Evolutionary conservation across 2,888 invertebrate genomes (phyloP), one percentile per base, ranked within the genome.

Genomic region (Ectemnius continuus): DNA sequence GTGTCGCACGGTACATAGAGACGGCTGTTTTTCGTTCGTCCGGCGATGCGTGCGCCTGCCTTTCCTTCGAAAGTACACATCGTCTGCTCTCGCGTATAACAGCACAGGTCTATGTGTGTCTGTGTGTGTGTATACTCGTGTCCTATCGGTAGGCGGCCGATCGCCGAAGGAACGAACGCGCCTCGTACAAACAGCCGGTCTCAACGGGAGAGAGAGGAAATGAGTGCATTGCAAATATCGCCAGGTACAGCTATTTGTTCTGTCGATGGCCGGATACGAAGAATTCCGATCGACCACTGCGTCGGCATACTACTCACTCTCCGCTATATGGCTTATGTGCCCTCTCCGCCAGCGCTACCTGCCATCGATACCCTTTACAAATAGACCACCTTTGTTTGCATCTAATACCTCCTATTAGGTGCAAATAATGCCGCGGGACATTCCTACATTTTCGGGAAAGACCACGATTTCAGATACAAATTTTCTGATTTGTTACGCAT

Each of bases 201-300:
- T 16, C 18, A 18, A 13, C 36, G 16, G n/a, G 26, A 62, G 58
- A 46, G 58, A 63, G 58, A 64, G 58, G 52, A 58, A 63, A 73
- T 48, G 75, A 80, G 82, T 80, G 82, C 77, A 82, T 82, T 73
- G 82, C 77, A 82, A 82, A 82, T 80, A 82, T 76, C 75, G 64
- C 72, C 48, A 65, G 73, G 65, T 36, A 36, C 36, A 36, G 8
- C 36, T 80, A 79, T 82, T 82, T 82, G 73, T 80, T 77, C 74
- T 75, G 63, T 56, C 74, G 79, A 76, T 77, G 74, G 78, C 26
- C 73, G 45, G 62, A 67, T 63, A 62, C 68, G 77, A 81, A 77
- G 79, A 73, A 70, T 66, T 70, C 65, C 72, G 75, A 76, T 81
- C 79, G 74, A 61, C 71, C 77, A 58, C 58, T 57, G 67, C 76